Evolutionary conservation across 2,113 vertebrate genomes (phyloP).

Genomic region (human): DNA sequence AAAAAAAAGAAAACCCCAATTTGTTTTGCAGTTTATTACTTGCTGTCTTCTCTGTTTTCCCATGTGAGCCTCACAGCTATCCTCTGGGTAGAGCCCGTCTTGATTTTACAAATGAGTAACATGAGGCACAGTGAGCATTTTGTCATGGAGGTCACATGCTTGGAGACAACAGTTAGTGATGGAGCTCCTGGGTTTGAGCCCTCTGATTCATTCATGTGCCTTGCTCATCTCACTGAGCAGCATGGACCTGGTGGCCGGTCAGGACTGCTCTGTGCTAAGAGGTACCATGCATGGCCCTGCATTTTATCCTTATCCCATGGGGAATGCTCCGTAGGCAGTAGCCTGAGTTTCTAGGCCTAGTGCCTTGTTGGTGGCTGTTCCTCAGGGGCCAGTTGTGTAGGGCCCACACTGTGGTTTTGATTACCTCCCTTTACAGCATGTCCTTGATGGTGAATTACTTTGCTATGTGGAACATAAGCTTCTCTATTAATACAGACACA

Average conservation of each 20-base stretch:
- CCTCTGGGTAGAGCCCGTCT: not conserved
- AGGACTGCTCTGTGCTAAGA: not conserved
- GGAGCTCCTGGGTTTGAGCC: not conserved
- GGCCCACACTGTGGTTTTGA: not conserved
- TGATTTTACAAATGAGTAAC: not conserved
- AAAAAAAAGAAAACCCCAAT: too few relatives aligned
- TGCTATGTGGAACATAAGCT: not conserved
- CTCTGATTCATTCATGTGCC: not conserved
- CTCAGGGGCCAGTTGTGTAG: not conserved
- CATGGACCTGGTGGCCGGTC: not conserved
- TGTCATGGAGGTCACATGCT: not conserved
- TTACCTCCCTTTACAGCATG: not conserved
- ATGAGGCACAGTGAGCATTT: not conserved
- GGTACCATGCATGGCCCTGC: accelerated
- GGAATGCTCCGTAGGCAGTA: not conserved
- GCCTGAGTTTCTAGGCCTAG: not conserved
- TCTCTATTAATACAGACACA: not conserved
- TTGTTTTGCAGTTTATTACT: not conserved
- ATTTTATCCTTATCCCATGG: not conserved
- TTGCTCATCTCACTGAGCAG: not conserved
- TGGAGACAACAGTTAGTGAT: not conserved
- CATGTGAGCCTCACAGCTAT: not conserved
- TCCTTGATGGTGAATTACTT: not conserved
- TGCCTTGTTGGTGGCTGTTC: too few relatives aligned
- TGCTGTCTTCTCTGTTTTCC: not conserved